A percentile compares a stretch with the other conserved stretches of the same genome.
These are phyloP conservation scores for Salarias fasciatus DNA, from an alignment of 2,797 vertebrate genomes.

Conservation along the genomic window DNA sequence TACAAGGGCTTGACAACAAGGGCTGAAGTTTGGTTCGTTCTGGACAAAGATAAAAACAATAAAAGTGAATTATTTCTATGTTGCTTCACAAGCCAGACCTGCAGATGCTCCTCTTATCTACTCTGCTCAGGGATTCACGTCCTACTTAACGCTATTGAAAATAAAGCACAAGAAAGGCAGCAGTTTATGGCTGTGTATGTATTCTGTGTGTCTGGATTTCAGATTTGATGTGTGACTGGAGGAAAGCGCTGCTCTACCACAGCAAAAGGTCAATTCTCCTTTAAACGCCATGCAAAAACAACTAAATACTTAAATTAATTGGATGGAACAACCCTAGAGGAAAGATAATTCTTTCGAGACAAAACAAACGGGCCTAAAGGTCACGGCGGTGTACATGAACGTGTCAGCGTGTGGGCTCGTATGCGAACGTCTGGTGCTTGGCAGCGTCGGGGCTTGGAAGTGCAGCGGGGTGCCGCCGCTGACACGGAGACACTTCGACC, in stretches of 20 bases:
- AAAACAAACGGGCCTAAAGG: constrained; percentile 28
- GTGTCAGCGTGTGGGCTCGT: constrained; percentile 30
- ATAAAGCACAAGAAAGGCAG: neutral
- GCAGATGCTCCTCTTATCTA: neutral
- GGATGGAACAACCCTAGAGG: neutral
- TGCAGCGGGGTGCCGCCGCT: constrained; percentile 73
- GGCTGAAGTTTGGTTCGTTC: neutral
- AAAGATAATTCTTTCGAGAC: neutral
- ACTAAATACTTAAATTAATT: neutral
- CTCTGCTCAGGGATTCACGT: neutral
- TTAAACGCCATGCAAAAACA: constrained; percentile 5
- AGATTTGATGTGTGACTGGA: neutral
- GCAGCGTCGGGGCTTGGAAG: constrained; percentile 51
- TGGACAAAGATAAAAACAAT: neutral
- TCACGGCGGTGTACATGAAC: constrained; percentile 4
- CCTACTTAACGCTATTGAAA: neutral
- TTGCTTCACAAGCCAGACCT: neutral
- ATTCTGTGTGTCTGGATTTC: neutral
- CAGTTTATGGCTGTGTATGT: neutral
- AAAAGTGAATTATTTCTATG: neutral
- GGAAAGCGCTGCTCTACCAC: neutral
- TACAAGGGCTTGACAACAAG: neutral
- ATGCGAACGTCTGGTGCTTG: constrained; percentile 43
- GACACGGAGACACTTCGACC: constrained; percentile 71
- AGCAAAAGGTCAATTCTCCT: neutral